Conservation (phyloP, 2,113 vertebrate genomes). For the Strix uralensis region DNA sequence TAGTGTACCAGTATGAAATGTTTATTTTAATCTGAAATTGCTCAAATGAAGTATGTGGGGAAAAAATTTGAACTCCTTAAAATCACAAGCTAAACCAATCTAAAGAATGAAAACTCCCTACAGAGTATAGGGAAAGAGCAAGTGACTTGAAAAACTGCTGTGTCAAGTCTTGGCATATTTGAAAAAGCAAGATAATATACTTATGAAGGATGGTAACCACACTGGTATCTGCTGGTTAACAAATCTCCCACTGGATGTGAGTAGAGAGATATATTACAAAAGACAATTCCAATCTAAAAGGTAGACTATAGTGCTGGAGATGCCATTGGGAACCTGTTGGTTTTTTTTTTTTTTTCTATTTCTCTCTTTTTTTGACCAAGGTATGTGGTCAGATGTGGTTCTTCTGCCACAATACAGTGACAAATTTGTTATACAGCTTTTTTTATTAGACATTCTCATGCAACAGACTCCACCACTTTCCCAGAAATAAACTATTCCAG, state of each 20-base stretch:
- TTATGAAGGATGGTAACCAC: background rate
- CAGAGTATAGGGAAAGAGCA: background rate
- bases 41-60: background rate
- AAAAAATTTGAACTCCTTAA: constrained; percentile 16
- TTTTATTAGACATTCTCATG: background rate
- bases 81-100: background rate
- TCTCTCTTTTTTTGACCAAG: background rate
- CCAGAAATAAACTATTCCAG: background rate
- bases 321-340: background rate
- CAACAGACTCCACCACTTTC: background rate
- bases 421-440: background rate
- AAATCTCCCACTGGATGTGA: background rate
- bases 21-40: constrained; percentile 16
- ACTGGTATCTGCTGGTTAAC: background rate
- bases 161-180: background rate
- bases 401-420: background rate
- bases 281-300: background rate
- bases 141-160: background rate
- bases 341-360: background rate
- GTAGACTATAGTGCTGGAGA: background rate
- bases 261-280: background rate
- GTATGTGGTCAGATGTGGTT: background rate
- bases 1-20: background rate
- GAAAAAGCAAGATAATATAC: background rate
- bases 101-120: constrained; percentile 34